These are phyloP conservation scores for Conchocele bisecta DNA, from an alignment of 2,888 invertebrate genomes.

Conservation along the genomic window DNA sequence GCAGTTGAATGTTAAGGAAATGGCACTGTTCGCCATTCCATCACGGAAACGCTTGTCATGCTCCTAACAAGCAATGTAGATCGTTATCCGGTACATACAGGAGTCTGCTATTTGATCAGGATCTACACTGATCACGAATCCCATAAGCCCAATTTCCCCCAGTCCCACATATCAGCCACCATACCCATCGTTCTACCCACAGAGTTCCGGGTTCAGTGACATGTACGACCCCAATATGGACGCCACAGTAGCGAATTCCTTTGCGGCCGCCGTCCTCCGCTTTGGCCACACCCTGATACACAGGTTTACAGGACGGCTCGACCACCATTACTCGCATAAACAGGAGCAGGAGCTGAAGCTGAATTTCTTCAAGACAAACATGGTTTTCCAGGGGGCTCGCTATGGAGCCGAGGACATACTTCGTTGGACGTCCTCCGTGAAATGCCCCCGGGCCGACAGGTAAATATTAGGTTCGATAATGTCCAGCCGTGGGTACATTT, in stretches of 20 bases:
- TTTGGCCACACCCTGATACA: conserved; percentile 98
- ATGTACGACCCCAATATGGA: conserved; percentile 92
- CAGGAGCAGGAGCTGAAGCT: conserved; percentile 87
- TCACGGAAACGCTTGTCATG: too few relatives aligned
- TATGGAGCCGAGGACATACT: conserved; percentile 26
- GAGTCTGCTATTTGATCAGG: too few relatives aligned
- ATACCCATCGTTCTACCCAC: too few relatives aligned
- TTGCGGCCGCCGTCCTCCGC: conserved; percentile 97
- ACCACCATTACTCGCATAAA: not conserved
- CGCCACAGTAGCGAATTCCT: conserved; percentile 95
- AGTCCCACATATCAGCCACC: too few relatives aligned
- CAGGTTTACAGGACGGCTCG: conserved; percentile 32
- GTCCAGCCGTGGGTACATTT: too few relatives aligned
- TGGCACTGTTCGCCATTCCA: too few relatives aligned
- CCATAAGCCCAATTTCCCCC: too few relatives aligned
- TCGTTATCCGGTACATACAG: too few relatives aligned
- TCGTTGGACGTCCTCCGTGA: conserved; percentile 21
- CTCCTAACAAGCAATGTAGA: too few relatives aligned
- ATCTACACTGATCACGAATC: too few relatives aligned
- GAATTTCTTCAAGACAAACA: conserved; percentile 97
- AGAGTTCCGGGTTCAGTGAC: conserved; percentile 86
- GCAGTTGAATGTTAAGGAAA: too few relatives aligned
- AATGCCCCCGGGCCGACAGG: conserved; percentile 41
- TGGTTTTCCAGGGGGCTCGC: conserved; percentile 84
- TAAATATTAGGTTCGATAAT: too few relatives aligned